phyloP scores from a whole-genome alignment of 2,113 vertebrate species.

The Megaptera novaeangliae region DNA sequence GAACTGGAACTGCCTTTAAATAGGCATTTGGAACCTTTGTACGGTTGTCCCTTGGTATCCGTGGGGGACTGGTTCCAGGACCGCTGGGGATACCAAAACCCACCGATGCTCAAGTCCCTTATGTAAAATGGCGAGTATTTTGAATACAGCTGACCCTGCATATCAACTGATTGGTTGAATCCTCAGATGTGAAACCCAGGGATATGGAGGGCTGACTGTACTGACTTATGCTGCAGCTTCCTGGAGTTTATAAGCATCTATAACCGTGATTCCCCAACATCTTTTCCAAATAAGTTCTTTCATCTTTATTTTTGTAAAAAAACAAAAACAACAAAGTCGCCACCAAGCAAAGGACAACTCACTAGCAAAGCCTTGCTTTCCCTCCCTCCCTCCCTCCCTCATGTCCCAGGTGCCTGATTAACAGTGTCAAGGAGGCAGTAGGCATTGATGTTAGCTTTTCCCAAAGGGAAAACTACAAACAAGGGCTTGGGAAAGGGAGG shows the following conservation, averaged over 20 bases:
- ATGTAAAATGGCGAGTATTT: too few species aligned
- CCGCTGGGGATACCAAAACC: too few species aligned
- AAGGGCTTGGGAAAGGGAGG: background rate
- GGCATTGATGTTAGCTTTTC: background rate
- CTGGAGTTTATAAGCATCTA: background rate
- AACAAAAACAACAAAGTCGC: background rate
- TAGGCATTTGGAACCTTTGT: background rate
- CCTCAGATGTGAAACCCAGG: background rate
- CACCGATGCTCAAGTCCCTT: too few species aligned
- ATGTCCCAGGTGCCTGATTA: background rate
- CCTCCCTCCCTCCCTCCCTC: background rate
- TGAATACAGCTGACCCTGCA: too few species aligned
- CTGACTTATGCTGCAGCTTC: background rate
- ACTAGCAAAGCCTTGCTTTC: background rate
- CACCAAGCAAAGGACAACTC: background rate
- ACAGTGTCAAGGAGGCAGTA: background rate
- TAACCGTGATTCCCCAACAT: background rate
- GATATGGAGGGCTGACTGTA: background rate
- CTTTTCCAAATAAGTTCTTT: slow-evolving; percentile 39
- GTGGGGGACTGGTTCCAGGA: too few species aligned
- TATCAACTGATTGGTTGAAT: background rate
- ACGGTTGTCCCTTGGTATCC: background rate
- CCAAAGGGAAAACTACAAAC: background rate
- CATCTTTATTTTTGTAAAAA: slow-evolving; percentile 72
- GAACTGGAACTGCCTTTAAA: accelerated